Conservation (phyloP, 1,140 invertebrate genomes). For the Wasmannia auropunctata region DNA sequence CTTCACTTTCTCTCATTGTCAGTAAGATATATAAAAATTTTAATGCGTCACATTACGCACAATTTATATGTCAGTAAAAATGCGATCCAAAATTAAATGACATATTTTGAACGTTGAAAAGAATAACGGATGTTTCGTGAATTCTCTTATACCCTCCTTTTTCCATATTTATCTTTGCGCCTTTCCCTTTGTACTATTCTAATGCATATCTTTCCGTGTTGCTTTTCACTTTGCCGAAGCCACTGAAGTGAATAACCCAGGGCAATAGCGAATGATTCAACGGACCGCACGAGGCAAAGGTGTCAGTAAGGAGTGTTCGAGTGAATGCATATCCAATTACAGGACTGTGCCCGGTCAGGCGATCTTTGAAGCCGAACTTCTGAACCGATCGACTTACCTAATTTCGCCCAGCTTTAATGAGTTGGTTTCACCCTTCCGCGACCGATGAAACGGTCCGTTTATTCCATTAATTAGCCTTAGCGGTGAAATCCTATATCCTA, state of each 20-base stretch:
- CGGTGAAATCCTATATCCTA: neutral
- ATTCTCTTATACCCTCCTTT: neutral
- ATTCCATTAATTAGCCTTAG: constrained; percentile 20
- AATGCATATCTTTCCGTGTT: constrained; percentile 16
- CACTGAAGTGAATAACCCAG: constrained; percentile 13
- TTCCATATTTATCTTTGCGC: neutral
- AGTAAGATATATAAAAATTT: neutral
- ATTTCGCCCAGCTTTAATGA: constrained; percentile 51
- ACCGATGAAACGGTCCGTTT: constrained; percentile 29
- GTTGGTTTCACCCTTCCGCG: constrained; percentile 24
- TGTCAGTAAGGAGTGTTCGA: constrained; percentile 54
- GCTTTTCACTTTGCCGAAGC: constrained; percentile 7
- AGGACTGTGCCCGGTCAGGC: constrained; percentile 38
- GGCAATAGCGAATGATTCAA: constrained; percentile 52
- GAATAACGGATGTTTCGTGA: neutral
- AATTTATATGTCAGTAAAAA: neutral
- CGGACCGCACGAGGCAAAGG: constrained; percentile 41
- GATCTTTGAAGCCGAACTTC: constrained; percentile 65
- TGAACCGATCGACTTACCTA: constrained; percentile 48
- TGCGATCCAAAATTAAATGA: neutral
- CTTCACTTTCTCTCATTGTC: too few species aligned
- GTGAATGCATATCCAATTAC: constrained; percentile 70
- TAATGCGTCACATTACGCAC: neutral
- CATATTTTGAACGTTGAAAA: neutral
- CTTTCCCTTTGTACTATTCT: constrained; percentile 11